phyloP scores from a whole-genome alignment of 2,797 vertebrate species.

The Prunella strophiata region DNA sequence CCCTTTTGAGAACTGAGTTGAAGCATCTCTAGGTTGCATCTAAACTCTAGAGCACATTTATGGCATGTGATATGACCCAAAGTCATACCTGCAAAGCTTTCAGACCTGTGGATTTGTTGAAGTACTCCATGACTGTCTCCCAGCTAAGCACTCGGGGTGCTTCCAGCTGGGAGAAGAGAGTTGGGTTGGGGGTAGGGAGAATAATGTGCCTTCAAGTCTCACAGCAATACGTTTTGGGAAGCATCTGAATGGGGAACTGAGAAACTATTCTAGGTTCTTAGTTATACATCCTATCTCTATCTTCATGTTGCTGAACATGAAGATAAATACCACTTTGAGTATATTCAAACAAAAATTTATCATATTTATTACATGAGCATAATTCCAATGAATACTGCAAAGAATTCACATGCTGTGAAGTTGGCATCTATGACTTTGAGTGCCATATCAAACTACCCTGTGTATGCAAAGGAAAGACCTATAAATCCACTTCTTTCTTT shows the following conservation, averaged over 20 bases:
- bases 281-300: background rate
- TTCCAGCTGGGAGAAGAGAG: background rate
- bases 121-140: background rate
- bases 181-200: background rate
- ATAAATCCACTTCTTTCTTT: background rate
- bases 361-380: background rate
- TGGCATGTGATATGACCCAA: fast-evolving
- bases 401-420: background rate
- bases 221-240: background rate
- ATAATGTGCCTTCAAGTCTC: background rate
- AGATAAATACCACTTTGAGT: background rate
- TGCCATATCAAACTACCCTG: background rate
- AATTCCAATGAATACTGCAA: background rate
- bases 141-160: background rate
- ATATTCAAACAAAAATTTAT: background rate
- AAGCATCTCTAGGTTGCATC: background rate
- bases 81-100: background rate
- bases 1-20: background rate
- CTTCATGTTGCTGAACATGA: background rate
- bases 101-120: background rate
- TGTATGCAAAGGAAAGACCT: background rate
- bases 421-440: background rate
- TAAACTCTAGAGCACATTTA: background rate
- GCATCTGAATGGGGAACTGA: background rate
- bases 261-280: background rate